Evolutionary conservation across 2,797 vertebrate genomes (phyloP).

Genomic region (Hylomyscus alleni): DNA sequence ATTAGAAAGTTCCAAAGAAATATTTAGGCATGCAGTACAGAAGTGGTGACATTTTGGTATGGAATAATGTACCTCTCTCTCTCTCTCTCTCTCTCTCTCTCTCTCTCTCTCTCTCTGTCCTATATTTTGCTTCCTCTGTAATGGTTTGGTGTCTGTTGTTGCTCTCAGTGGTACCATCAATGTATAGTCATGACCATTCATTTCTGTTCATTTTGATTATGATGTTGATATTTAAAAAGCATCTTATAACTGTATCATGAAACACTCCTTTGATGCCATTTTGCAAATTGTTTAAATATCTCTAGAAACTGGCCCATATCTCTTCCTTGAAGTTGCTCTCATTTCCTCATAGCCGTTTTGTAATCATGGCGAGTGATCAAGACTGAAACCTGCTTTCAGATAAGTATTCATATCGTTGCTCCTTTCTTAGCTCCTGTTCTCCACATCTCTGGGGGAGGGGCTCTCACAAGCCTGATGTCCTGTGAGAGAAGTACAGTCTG

Average conservation of each 20-base stretch:
- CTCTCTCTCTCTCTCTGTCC: background rate
- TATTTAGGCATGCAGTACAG: background rate
- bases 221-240: background rate
- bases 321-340: background rate
- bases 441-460: background rate
- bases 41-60: background rate
- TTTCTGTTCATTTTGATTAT: background rate
- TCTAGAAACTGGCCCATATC: background rate
- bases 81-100: background rate
- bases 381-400: background rate
- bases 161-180: background rate
- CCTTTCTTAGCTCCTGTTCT: background rate
- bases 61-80: background rate
- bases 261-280: background rate
- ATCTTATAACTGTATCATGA: background rate
- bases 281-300: background rate
- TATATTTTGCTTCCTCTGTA: background rate
- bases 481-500: background rate
- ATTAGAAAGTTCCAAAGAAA: background rate
- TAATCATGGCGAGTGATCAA: constrained; percentile 17
- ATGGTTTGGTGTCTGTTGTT: background rate
- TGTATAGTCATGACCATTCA: background rate
- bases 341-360: background rate
- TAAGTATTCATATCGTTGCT: background rate
- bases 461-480: background rate